These are phyloP conservation scores for Drosophila orosa DNA, from an alignment of 1,140 invertebrate species.

Conservation along the genomic window DNA sequence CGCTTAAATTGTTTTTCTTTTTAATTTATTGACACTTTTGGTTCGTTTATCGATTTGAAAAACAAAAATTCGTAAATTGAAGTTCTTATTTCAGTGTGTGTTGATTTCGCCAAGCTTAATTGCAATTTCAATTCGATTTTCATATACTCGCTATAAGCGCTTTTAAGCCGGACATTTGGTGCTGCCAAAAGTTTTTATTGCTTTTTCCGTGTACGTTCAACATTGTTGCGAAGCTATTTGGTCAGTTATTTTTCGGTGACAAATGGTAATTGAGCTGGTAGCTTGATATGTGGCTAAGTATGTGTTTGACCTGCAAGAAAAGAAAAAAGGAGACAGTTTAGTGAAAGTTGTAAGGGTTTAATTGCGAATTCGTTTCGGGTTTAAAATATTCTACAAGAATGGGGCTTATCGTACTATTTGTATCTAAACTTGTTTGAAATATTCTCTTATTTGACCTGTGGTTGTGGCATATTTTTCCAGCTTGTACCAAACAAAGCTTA, in stretches of 20 bases:
- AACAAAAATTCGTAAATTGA: slow-evolving; percentile 2
- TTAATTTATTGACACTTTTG: slow-evolving; percentile 52
- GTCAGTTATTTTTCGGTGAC: slow-evolving; percentile 3
- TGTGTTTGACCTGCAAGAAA: slow-evolving; percentile 23
- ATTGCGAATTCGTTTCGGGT: not conserved
- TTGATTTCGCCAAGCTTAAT: not conserved
- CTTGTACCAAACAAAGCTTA: slow-evolving; percentile 10
- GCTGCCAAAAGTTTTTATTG: slow-evolving; percentile 50
- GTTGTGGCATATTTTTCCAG: slow-evolving; percentile 21
- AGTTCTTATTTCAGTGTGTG: slow-evolving; percentile 10
- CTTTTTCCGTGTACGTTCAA: slow-evolving; percentile 37
- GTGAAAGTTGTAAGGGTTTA: not conserved
- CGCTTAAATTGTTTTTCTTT: slow-evolving; percentile 41
- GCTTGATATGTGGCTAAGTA: slow-evolving; percentile 34
- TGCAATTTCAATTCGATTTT: slow-evolving; percentile 34
- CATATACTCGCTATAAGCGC: slow-evolving; percentile 49
- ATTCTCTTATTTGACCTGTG: not conserved
- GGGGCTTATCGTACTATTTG: not conserved
- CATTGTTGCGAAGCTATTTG: slow-evolving; percentile 47
- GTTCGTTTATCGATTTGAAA: not conserved
- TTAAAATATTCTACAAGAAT: not conserved
- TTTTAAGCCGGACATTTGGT: slow-evolving; percentile 29
- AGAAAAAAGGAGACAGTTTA: not conserved
- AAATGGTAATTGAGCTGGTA: slow-evolving; percentile 33
- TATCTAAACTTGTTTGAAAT: not conserved